Evolutionary conservation across 1,140 invertebrate species (phyloP).

Genomic region (Lutraria rhynchaena): DNA sequence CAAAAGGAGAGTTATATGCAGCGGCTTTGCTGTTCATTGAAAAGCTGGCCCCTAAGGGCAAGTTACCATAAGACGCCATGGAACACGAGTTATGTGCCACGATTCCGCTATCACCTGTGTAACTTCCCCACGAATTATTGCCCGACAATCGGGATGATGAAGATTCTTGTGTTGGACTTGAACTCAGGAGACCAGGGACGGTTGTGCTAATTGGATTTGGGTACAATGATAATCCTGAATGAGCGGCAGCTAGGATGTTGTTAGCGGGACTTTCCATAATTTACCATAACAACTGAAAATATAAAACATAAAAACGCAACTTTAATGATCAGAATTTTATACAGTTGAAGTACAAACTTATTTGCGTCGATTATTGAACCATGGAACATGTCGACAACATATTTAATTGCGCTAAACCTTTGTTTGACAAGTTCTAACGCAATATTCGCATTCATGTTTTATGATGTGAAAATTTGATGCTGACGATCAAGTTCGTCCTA

Average conservation of each 20-base stretch:
- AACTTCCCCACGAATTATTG: slow-evolving; percentile 77
- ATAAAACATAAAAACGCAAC: background rate
- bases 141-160: slow-evolving; percentile 66
- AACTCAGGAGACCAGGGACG: slow-evolving; percentile 73
- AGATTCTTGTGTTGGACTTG: slow-evolving; percentile 71
- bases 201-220: slow-evolving; percentile 69
- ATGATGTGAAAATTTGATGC: no score
- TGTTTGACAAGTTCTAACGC: no score
- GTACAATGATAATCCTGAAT: slow-evolving; percentile 76
- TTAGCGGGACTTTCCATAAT: slow-evolving; percentile 73
- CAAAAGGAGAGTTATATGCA: slow-evolving; percentile 66
- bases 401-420: no score
- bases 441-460: no score
- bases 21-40: slow-evolving; percentile 78
- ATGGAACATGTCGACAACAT: no score
- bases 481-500: no score
- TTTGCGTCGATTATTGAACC: no score
- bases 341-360: no score
- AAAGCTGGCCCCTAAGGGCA: slow-evolving; percentile 76
- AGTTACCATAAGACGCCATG: slow-evolving; percentile 78
- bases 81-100: slow-evolving; percentile 77
- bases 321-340: background rate
- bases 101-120: slow-evolving; percentile 69
- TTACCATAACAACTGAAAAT: slow-evolving; percentile 72
- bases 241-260: slow-evolving; percentile 72